Conservation (phyloP, 2,888 invertebrate species). For the Stegana nigrithorax region DNA sequence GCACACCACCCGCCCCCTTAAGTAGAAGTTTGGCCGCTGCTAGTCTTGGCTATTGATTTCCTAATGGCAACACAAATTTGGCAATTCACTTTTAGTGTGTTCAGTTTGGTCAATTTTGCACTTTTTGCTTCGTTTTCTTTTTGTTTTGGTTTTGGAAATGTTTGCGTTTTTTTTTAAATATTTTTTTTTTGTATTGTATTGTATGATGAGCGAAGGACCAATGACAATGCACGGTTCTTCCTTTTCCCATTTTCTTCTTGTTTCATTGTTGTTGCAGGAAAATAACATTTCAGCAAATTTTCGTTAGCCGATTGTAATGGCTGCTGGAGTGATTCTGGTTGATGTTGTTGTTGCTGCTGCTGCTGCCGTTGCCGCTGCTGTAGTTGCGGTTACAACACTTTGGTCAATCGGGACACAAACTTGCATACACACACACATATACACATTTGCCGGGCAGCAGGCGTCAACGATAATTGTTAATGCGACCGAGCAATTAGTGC, state of each 20-base stretch:
- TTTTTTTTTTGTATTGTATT: neutral
- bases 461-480: slow-evolving; percentile 51
- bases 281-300: slow-evolving; percentile 53
- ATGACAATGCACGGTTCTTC: neutral
- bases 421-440: slow-evolving; percentile 23
- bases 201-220: neutral
- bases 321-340: no score
- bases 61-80: slow-evolving; percentile 23
- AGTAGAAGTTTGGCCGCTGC: no score
- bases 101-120: neutral
- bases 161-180: neutral
- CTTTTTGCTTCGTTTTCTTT: neutral
- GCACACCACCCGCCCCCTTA: no score
- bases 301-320: slow-evolving; percentile 10
- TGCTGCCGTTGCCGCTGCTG: slow-evolving; percentile 23
- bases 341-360: no score
- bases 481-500: slow-evolving; percentile 57
- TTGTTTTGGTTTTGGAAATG: neutral
- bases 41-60: slow-evolving; percentile 58
- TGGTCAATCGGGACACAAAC: slow-evolving; percentile 23
- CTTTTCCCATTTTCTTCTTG: slow-evolving; percentile 17
- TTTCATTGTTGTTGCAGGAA: slow-evolving; percentile 31
- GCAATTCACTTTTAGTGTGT: slow-evolving; percentile 23
- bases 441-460: slow-evolving; percentile 19
- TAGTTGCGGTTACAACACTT: slow-evolving; percentile 8